Conservation (phyloP, 1,140 invertebrate genomes). For the Bombus pyrosoma region DNA sequence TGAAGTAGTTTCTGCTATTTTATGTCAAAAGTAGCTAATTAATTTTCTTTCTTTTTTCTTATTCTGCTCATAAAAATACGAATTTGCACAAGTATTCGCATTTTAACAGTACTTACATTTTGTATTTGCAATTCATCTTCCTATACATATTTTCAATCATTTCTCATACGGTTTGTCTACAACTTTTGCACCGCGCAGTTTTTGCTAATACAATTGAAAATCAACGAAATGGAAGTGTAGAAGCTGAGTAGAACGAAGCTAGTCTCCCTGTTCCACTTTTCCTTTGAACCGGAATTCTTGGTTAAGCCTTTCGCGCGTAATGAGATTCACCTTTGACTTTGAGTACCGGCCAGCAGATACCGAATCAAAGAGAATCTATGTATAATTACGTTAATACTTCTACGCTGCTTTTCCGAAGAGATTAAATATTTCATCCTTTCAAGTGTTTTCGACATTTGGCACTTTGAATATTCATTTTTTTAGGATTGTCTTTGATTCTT, state of each 20-base stretch:
- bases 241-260: background rate
- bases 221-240: background rate
- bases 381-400: constrained; percentile 41
- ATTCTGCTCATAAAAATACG: background rate
- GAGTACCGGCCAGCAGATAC: constrained; percentile 10
- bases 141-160: no score
- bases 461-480: background rate
- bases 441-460: constrained; percentile 11
- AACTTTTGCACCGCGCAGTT: background rate
- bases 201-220: constrained; percentile 2
- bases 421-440: constrained; percentile 1
- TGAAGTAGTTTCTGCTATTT: no score
- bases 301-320: constrained; percentile 33
- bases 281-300: constrained; percentile 20
- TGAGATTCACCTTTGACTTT: constrained; percentile 47
- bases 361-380: constrained; percentile 25
- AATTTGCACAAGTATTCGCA: background rate
- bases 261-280: constrained; percentile 15
- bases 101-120: background rate
- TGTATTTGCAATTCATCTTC: background rate
- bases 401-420: background rate
- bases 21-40: background rate
- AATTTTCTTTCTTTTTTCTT: no score
- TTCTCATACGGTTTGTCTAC: background rate
- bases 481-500: no score